Evolutionary conservation across 2,113 vertebrate species (phyloP).

Genomic region (Hylia prasina): DNA sequence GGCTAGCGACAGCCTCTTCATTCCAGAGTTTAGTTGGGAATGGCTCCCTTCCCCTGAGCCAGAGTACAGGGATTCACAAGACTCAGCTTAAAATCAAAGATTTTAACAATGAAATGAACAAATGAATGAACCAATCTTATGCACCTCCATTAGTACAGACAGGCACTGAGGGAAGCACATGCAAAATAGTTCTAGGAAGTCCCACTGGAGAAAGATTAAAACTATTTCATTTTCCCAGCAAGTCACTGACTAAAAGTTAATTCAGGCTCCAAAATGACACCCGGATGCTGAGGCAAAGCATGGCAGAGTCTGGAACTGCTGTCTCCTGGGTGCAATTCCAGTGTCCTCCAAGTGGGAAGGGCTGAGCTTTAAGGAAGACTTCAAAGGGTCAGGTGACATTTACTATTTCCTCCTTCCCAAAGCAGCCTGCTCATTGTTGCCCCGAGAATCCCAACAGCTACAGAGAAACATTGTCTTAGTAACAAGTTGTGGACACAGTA

Average conservation of each 20-base stretch:
- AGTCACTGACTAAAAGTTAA: not conserved
- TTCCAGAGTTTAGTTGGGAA: not conserved
- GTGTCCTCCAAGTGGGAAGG: not conserved
- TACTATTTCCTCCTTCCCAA: not conserved
- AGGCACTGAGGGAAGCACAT: not conserved
- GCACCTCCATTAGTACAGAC: not conserved
- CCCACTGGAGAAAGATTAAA: not conserved
- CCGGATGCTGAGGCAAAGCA: not conserved
- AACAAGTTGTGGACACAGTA: not conserved
- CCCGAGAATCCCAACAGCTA: not conserved
- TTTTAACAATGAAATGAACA: too few species aligned
- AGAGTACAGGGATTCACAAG: not conserved
- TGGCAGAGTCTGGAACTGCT: fast-evolving
- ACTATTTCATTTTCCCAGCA: not conserved
- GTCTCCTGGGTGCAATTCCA: not conserved
- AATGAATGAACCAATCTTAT: not conserved
- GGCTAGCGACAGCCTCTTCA: not conserved
- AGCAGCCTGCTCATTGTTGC: not conserved
- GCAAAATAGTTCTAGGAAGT: not conserved
- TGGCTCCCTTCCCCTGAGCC: not conserved
- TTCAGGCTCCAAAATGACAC: not conserved
- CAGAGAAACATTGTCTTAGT: not conserved
- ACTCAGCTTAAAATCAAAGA: not conserved
- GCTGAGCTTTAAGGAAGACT: not conserved
- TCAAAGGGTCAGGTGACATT: not conserved